Evolutionary conservation across 1,140 invertebrate species (phyloP).

Genomic region (Formica exsecta): DNA sequence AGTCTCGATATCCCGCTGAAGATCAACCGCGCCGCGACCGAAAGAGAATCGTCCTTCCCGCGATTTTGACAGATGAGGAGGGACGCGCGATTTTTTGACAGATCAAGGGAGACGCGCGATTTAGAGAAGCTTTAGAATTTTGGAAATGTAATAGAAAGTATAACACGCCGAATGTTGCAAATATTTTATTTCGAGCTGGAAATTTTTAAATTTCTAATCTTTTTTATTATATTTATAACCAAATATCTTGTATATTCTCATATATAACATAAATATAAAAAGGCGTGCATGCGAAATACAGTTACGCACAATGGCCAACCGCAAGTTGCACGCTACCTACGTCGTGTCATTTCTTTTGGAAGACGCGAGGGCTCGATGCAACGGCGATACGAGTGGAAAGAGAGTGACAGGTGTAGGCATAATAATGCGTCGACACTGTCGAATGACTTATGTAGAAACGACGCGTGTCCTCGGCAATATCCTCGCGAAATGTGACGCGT

Average conservation of each 20-base stretch:
- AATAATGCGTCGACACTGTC: conserved; percentile 41
- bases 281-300: background rate
- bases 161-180: background rate
- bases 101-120: background rate
- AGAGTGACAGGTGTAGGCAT: conserved; percentile 59
- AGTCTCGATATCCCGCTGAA: conserved; percentile 72
- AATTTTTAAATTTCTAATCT: background rate
- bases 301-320: conserved; percentile 15
- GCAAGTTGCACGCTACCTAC: conserved; percentile 26
- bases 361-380: conserved; percentile 30
- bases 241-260: background rate
- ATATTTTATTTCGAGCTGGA: background rate
- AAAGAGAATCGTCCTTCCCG: too few relatives aligned
- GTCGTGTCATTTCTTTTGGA: conserved; percentile 28
- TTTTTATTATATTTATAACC: background rate
- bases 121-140: background rate
- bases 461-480: conserved; percentile 43
- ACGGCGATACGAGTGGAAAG: conserved; percentile 43
- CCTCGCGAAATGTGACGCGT: background rate
- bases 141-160: background rate
- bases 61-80: background rate
- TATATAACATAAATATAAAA: background rate
- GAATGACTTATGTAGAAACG: conserved; percentile 46
- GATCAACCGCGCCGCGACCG: conserved; percentile 52
- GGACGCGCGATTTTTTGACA: conserved; percentile 1